phyloP scores from a whole-genome alignment of 2,888 invertebrate species.

The Leptinotarsa tumamoca region DNA sequence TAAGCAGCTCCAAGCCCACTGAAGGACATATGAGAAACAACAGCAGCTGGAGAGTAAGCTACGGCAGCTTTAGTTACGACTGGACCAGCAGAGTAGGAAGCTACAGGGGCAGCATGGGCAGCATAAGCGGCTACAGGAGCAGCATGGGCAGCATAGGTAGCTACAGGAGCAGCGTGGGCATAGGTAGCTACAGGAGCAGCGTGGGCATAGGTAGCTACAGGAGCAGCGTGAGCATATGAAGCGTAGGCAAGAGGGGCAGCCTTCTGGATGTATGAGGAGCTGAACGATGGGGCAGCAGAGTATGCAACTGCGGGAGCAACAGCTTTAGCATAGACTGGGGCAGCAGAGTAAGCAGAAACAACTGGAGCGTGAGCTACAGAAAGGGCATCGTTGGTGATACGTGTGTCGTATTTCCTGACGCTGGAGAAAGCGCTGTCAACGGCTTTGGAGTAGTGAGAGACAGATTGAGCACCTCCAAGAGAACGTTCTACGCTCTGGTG shows the following conservation, averaged over 20 bases:
- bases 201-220: constrained; percentile 32
- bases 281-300: constrained; percentile 18
- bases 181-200: constrained; percentile 43
- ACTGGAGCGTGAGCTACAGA: constrained; percentile 58
- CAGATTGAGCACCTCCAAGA: constrained; percentile 69
- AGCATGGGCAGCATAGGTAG: constrained; percentile 51
- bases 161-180: constrained; percentile 52
- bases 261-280: constrained; percentile 33
- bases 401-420: constrained; percentile 72
- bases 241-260: constrained; percentile 34
- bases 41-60: constrained; percentile 59
- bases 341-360: constrained; percentile 43
- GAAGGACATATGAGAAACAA: constrained; percentile 75
- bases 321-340: constrained; percentile 42
- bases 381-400: constrained; percentile 70
- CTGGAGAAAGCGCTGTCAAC: constrained; percentile 73
- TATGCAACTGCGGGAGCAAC: constrained; percentile 26
- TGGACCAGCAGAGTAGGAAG: constrained; percentile 33
- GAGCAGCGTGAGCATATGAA: constrained; percentile 42
- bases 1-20: constrained; percentile 74
- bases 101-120: constrained; percentile 47
- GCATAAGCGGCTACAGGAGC: constrained; percentile 48
- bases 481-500: constrained; percentile 72
- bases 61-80: constrained; percentile 23
- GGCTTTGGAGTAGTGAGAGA: constrained; percentile 70